Evolutionary conservation across 2,113 vertebrate genomes (phyloP).

Genomic region (Perca schrenkii): DNA sequence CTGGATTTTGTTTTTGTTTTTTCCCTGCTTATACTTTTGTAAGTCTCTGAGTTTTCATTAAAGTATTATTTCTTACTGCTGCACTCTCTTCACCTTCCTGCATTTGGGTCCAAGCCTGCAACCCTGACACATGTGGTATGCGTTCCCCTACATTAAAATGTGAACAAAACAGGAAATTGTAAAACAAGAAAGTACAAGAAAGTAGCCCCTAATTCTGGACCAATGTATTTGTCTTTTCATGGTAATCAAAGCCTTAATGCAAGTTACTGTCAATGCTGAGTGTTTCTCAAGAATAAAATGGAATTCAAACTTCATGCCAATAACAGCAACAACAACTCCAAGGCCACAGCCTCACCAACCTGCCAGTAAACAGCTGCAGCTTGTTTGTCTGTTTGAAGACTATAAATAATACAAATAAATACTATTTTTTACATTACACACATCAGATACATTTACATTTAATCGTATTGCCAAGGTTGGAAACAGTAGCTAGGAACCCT

Average conservation of each 20-base stretch:
- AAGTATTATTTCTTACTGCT: too few relatives aligned
- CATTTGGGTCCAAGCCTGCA: too few relatives aligned
- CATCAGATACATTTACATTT: neutral
- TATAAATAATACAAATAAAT: conserved; percentile 1
- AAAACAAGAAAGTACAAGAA: neutral
- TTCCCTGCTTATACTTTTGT: too few relatives aligned
- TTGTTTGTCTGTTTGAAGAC: conserved; percentile 3
- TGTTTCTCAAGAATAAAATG: neutral
- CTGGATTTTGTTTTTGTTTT: too few relatives aligned
- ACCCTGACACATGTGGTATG: neutral
- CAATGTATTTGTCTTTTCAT: neutral
- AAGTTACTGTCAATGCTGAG: neutral
- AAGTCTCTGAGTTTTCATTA: too few relatives aligned
- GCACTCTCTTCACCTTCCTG: too few relatives aligned
- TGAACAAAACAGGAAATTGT: neutral
- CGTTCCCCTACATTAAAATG: neutral
- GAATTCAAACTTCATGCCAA: neutral
- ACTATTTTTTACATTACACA: neutral
- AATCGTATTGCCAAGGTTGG: neutral
- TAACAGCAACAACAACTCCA: neutral
- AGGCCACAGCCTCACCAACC: conserved; percentile 9
- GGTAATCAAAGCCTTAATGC: neutral
- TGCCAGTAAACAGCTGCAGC: conserved; percentile 1
- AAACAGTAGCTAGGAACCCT: neutral
- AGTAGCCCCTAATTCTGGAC: neutral